Evolutionary conservation across 2,797 vertebrate genomes (phyloP).

Genomic region (Coendou prehensilis): DNA sequence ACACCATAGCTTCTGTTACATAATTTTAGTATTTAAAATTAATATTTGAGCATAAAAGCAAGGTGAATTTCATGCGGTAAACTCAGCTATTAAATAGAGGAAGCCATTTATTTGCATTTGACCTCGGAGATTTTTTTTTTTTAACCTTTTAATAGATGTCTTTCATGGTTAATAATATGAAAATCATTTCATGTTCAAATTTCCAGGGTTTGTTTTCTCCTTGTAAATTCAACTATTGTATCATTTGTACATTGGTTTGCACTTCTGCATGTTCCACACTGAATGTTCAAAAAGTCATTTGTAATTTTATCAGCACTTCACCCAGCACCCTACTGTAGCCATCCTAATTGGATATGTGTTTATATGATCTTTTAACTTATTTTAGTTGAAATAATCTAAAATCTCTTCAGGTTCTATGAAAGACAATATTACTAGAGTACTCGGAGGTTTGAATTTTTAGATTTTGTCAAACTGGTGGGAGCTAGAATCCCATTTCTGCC

Average conservation of each 20-base stretch:
- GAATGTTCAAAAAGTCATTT: conserved; percentile 28
- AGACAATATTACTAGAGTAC: neutral
- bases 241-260: neutral
- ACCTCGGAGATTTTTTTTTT: conserved; percentile 21
- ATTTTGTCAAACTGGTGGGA: conserved; percentile 12
- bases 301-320: neutral
- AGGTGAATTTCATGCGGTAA: conserved; percentile 27
- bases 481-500: neutral
- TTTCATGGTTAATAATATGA: neutral
- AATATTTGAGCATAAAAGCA: conserved; percentile 15
- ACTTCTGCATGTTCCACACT: conserved; percentile 43
- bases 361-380: conserved; percentile 8
- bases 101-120: conserved; percentile 59
- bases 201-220: neutral
- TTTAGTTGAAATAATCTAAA: conserved; percentile 24
- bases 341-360: neutral
- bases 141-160: neutral
- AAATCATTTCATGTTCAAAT: neutral
- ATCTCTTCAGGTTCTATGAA: conserved; percentile 3
- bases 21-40: conserved; percentile 46
- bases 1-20: neutral
- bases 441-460: neutral
- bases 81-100: neutral
- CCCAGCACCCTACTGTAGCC: neutral
- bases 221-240: neutral